Evolutionary conservation across 2,113 vertebrate species (phyloP), one percentile per base, ranked within the genome.

Genomic region (Lucifuga dentata): DNA sequence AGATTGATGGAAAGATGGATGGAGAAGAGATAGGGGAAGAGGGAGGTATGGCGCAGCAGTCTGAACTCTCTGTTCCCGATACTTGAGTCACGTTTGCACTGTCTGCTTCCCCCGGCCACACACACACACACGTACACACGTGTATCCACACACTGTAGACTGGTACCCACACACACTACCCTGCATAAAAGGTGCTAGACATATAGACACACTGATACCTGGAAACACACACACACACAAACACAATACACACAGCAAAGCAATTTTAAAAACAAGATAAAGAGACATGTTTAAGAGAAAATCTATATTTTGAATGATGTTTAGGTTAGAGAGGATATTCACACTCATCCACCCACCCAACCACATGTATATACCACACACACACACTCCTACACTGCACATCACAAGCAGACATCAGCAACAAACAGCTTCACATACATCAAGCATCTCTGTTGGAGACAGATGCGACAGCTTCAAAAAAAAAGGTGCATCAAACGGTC

Each of bases 11-110:
- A n/a, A n/a, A n/a, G n/a, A n/a, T n/a, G n/a, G n/a, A n/a, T n/a
- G n/a, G n/a, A n/a, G n/a, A n/a, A n/a, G n/a, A n/a, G n/a, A n/a
- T n/a, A n/a, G 45, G 38, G 33, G 13, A 19, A 48, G 69, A 58
- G 56, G 71, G 78, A 74, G 81, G 49, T 62, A 68, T 73, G 76
- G 77, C n/a, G 59, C 73, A 68, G 66, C 48, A 38, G 83, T 85
- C 83, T 89, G 85, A 86, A 89, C 84, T 81, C 67, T 68, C 29
- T 78, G 80, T 87, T 84, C 88, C 84, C 61, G 51, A 81, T 76
- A 75, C 66, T 78, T 65, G 7, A 76, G 83, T 90, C 89, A 87
- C 84, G 81, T 87, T 84, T 65, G 55, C 62, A 51, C 79, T 76
- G 86, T 91, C 87, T 88, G 87, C 73, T 16, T 63, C 69, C 73